These are phyloP conservation scores for Telmatochromis sp. DNA, from an alignment of 2,113 vertebrate genomes.

Conservation along the genomic window DNA sequence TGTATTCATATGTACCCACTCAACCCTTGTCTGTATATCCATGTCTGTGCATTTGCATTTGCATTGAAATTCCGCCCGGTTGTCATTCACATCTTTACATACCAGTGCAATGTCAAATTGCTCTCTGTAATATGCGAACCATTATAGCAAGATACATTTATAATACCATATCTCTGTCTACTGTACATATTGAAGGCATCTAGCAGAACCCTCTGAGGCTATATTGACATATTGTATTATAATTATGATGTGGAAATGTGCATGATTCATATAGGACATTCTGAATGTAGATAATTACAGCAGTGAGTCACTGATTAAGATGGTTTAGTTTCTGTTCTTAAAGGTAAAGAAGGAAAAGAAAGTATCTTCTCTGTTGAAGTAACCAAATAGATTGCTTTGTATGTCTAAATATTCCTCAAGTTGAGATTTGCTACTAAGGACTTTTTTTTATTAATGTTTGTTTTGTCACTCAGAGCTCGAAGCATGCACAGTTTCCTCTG, in stretches of 20 bases:
- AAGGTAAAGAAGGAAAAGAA: background rate
- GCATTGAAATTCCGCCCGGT: background rate
- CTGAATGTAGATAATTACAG: slow-evolving; percentile 2
- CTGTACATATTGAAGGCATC: background rate
- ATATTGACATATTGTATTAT: background rate
- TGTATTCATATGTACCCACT: background rate
- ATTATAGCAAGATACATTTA: background rate
- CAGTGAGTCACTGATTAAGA: background rate
- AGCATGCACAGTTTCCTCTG: background rate
- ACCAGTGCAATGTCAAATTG: background rate
- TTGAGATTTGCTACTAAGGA: background rate
- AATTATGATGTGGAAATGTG: background rate
- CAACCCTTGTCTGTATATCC: background rate
- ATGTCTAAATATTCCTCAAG: background rate
- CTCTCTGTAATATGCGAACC: background rate
- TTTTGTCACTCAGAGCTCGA: background rate
- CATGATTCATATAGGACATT: background rate
- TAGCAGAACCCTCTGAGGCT: background rate
- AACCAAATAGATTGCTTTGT: background rate
- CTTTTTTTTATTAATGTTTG: background rate
- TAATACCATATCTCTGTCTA: background rate
- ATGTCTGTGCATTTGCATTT: background rate
- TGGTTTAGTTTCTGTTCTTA: background rate
- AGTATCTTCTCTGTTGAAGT: background rate
- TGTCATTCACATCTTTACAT: background rate